Conservation (phyloP, 1,140 invertebrate genomes). For the Drosophila nannoptera region DNA sequence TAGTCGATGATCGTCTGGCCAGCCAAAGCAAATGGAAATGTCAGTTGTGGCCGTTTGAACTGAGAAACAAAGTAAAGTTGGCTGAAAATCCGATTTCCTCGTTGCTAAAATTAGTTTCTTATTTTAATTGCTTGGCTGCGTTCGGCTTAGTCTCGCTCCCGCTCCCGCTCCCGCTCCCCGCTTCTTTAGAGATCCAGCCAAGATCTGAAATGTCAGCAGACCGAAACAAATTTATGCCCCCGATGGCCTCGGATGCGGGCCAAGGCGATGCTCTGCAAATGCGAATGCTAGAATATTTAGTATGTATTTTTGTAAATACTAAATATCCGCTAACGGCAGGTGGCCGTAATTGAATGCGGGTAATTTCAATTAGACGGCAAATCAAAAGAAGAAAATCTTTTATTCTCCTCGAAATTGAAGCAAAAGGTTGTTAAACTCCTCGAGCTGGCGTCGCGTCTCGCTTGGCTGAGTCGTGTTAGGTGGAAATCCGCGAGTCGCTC, state of each 20-base stretch:
- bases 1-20: constrained; percentile 1
- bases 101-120: constrained; percentile 35
- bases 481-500: constrained; percentile 26
- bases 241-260: constrained; percentile 1
- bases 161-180: not conserved
- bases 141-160: constrained; percentile 8
- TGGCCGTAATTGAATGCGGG: constrained; percentile 55
- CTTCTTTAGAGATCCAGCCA: constrained; percentile 23
- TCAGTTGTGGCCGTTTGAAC: constrained; percentile 40
- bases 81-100: constrained; percentile 29
- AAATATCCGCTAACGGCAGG: constrained; percentile 48
- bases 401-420: constrained; percentile 29
- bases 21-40: constrained; percentile 66
- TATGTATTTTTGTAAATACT: constrained; percentile 22
- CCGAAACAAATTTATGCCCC: constrained; percentile 70
- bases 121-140: constrained; percentile 63
- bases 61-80: not conserved
- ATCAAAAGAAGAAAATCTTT: constrained; percentile 12
- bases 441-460: constrained; percentile 20
- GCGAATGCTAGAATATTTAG: constrained; percentile 11
- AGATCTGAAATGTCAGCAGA: constrained; percentile 64
- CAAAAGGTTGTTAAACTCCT: constrained; percentile 64
- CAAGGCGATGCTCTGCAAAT: constrained; percentile 24
- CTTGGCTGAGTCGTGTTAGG: constrained; percentile 34
- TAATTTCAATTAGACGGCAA: constrained; percentile 53